Percentiles rank a stretch among this genome's conserved stretches.
phyloP scores from a whole-genome alignment of 2,113 vertebrate genomes.

The Festucalex cinctus region DNA sequence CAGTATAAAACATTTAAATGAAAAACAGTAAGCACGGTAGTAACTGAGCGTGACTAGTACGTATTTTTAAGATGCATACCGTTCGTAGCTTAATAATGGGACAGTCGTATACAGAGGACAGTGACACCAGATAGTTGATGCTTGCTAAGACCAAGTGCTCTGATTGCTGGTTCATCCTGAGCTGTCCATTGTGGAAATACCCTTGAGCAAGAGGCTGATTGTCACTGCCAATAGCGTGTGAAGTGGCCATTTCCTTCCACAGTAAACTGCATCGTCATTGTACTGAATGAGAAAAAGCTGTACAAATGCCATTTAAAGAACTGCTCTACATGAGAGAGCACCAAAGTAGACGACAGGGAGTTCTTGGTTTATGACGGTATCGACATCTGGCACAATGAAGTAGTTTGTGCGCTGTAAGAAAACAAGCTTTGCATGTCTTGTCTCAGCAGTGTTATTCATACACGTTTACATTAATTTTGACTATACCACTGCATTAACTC shows the following conservation, averaged over 20 bases:
- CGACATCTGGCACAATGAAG: not conserved
- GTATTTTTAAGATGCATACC: too few relatives aligned
- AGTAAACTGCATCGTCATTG: not conserved
- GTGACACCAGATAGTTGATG: not conserved
- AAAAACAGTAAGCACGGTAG: too few relatives aligned
- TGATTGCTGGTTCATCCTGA: not conserved
- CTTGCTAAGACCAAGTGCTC: not conserved
- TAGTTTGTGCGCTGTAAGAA: not conserved
- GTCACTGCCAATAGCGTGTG: not conserved
- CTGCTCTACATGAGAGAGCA: not conserved
- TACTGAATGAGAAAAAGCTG: not conserved
- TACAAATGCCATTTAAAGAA: not conserved
- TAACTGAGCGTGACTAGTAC: too few relatives aligned
- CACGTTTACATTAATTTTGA: not conserved
- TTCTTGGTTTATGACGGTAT: not conserved
- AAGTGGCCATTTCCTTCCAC: not conserved
- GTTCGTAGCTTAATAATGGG: not conserved
- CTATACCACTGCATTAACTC: too few relatives aligned
- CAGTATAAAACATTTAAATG: too few relatives aligned
- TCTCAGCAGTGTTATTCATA: not conserved
- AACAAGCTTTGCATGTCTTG: too few relatives aligned
- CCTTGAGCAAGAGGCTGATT: not conserved
- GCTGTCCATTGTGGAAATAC: not conserved
- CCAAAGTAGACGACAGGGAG: not conserved
- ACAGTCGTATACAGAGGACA: too few relatives aligned